phyloP scores from a whole-genome alignment of 2,797 vertebrate genomes.

The Amblyraja radiata region DNA sequence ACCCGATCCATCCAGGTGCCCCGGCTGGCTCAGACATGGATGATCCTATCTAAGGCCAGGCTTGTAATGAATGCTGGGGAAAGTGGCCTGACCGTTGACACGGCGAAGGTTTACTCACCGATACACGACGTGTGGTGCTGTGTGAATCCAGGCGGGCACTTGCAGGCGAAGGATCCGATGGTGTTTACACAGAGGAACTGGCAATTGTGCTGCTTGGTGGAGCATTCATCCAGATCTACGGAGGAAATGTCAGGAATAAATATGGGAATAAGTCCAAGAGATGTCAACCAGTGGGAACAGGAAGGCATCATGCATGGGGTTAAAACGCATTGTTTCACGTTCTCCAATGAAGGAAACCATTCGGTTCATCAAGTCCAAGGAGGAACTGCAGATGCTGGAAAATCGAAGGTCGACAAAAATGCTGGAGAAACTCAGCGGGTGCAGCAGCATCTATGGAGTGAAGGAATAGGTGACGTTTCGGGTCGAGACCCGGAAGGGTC shows the following conservation, averaged over 20 bases:
- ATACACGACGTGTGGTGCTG: slow-evolving; percentile 71
- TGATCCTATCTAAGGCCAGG: neutral
- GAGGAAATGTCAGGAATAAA: neutral
- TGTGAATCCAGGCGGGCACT: slow-evolving; percentile 68
- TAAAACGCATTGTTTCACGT: too few species aligned
- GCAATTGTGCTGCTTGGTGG: slow-evolving; percentile 73
- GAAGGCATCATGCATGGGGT: too few species aligned
- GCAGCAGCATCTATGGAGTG: too few species aligned
- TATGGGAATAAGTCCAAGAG: neutral
- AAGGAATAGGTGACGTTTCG: too few species aligned
- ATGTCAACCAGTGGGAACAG: neutral
- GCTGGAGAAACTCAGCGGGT: too few species aligned
- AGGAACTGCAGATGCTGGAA: too few species aligned
- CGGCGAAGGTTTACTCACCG: slow-evolving; percentile 51
- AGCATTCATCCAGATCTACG: slow-evolving; percentile 70
- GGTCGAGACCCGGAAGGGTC: too few species aligned
- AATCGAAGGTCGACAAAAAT: too few species aligned
- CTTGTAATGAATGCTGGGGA: neutral
- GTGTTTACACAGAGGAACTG: slow-evolving; percentile 74
- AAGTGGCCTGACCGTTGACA: neutral
- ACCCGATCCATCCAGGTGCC: neutral
- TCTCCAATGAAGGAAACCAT: too few species aligned
- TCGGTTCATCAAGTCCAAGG: too few species aligned
- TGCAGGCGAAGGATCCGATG: slow-evolving; percentile 67
- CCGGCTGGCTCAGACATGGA: neutral